Base-by-base conservation (phyloP, 2,888 invertebrate species). In the Caenorhabditis sp. region DNA sequence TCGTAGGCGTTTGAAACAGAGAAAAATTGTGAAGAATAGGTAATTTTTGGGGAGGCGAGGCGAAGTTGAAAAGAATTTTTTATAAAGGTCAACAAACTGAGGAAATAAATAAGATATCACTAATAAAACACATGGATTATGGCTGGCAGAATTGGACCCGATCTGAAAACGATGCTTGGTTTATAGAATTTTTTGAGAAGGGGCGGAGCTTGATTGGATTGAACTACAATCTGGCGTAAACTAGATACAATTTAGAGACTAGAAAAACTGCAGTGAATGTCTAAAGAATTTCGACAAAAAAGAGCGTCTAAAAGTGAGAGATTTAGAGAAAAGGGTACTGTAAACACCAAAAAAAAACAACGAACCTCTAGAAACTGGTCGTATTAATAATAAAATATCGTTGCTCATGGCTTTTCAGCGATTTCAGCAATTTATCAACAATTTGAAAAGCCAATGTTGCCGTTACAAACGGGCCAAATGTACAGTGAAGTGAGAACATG, bases 391-490 rank as follows among this genome's bases (percentile, higher is more conserved):
- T 81, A 55, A 82, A 82, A 49, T 81, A 78, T 53, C 79, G 65
- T 54, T 77, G 79, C 57, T 82, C 82, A 59, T 79, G 78, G 10
- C 65, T 72, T 66, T 82, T 82, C 53, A 82, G 66, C 49, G 68
- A 66, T 64, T 80, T 79, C 53, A 85, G 74, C 31, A 85, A 68
- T 51, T 76, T 76, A 19, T 86, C 83, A 36, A 84, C 79, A 10
- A 81, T 65, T 50, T 71, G 76, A 57, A 83, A 76, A 23, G 82
- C 84, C 12, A 67, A 60, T 23, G 74, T 65, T 14, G 84, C 74
- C 14, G 82, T 77, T 53, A 83, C 83, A 58, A 86, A 76, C 8
- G 86, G 86, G 26, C 77, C 79, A 67, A 86, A 84, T 24, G 83
- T 76, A 68, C 86, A 86, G 58, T 84, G 74, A 19, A 86, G 73